Evolutionary conservation across 2,797 vertebrate genomes (phyloP), one percentile per base, ranked within the genome.

Genomic region (Arnoldichthys spilopterus): DNA sequence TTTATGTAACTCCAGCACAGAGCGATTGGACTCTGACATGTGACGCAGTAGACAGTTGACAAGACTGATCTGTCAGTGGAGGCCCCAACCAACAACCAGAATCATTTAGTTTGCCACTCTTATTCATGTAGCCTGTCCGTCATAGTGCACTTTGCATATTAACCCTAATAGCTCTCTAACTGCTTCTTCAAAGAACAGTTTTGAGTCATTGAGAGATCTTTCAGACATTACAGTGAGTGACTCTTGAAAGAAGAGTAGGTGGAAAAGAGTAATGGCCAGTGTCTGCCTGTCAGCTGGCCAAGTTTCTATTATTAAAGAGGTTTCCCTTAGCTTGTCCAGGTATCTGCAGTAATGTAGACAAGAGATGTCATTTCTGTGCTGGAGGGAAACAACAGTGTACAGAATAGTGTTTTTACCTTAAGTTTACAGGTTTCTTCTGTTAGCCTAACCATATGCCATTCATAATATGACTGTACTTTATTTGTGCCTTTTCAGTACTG

Each of bases 41-140:
- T 91, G 90, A 90, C 88, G 76, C 26, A 8, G 67, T 24, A 9
- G 86, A 88, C 86, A 72, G 89, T 90, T 92, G 90, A 90, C 86
- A 89, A 87, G 85, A 89, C 78, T 80, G 83, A 3, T 22, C 87
- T 90, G 91, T 89, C 22, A 90, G 87, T 58, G 34, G 86, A 88
- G 88, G 88, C 87, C 85, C 74, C 75, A 78, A 78, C 74, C 84
- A 83, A 76, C 86, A 77, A 22, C 61, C 67, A 70, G 83, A 83
- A 70, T 22, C 82, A 76, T 73, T 70, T 85, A 85, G 73, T 80
- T 83, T 80, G 82, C 85, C 76, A 34, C 6, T n/a, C 22, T 30
- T 40, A 4, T 47, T 47, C 69, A 34, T 64, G 62, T 64, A 51
- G 13, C 40, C 51, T 68, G 76, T 66, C 80, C 88, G 80, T 84